Base-by-base conservation (phyloP, 2,888 invertebrate species). In the Nomada flava region DNA sequence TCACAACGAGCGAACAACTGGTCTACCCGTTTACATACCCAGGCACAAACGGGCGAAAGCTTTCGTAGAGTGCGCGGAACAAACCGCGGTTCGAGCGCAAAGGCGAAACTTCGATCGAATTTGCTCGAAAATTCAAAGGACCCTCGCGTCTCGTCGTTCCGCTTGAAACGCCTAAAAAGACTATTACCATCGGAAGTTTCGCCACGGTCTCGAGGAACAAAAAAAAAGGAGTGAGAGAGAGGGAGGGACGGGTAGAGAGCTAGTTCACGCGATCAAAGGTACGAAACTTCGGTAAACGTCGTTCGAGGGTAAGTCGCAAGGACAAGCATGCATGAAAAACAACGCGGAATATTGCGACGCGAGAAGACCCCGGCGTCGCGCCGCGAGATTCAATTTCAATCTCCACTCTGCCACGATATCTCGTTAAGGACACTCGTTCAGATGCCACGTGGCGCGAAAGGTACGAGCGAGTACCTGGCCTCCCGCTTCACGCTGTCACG, bases 381-480 rank as follows among this genome's bases (percentile, higher is more conserved):
- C 64, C 52, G 57, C 63, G 26, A 72, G 71, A 83, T 78, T 72
- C 82, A 82, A 82, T 83, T 83, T 83, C 77, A 83, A 83, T 83
- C 63, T 74, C 75, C 68, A 26, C 72, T 59, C 29, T 20, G 29
- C 23, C 73, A 23, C 63, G 71, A 81, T 77, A 81, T 74, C 67
- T 75, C 63, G 82, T 82, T 74, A 75, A 75, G 79, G 63, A 65
- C 72, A 76, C 80, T 80, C 63, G 63, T 75, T 42, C 70, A 18
- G 67, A 50, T 76, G 52, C 55, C 70, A 42, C 60, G 47, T 26
- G 52, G 23, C 53, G 11, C 64, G 60, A 65, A 59, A 59, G 11
- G 11, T 13, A 15, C 47, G 47, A 15, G 47, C 29, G 7, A 0
- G 47, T 67, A 52, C 68, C 52, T 62, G 59, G 44, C 59, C 63